phyloP scores from a whole-genome alignment of 2,888 invertebrate genomes.

The Oligia fasciuncula region DNA sequence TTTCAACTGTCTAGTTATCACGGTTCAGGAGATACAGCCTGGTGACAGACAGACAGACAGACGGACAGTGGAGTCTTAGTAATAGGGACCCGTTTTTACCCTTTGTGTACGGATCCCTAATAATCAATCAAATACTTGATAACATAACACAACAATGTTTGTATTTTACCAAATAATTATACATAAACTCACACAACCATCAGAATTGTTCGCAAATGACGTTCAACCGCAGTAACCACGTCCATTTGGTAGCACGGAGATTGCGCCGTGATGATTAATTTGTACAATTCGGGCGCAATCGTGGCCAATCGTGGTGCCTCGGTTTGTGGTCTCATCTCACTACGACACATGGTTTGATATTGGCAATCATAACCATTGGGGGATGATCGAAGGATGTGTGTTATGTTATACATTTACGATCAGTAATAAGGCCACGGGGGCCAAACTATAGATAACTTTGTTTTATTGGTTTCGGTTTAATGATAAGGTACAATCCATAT shows the following conservation, averaged over 20 bases:
- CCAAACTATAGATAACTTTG: too few relatives aligned
- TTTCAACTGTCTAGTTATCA: too few relatives aligned
- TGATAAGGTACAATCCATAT: not conserved
- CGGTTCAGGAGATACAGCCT: too few relatives aligned
- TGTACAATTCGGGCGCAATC: conserved; percentile 12
- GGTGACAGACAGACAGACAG: too few relatives aligned
- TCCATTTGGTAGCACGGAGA: conserved; percentile 43
- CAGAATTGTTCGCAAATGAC: conserved; percentile 36
- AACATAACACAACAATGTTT: not conserved
- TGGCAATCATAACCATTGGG: conserved; percentile 2
- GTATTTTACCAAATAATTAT: not conserved
- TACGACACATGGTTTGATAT: conserved; percentile 11
- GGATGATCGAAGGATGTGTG: not conserved
- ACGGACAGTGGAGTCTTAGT: too few relatives aligned
- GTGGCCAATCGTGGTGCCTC: conserved; percentile 9
- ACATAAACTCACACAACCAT: not conserved
- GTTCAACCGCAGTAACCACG: conserved; percentile 47
- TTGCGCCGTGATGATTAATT: conserved; percentile 53
- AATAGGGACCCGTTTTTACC: too few relatives aligned
- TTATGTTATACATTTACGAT: not conserved
- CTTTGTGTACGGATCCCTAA: too few relatives aligned
- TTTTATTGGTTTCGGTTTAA: not conserved
- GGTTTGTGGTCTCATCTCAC: conserved; percentile 37
- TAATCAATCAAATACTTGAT: too few relatives aligned
- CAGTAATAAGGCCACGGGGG: not conserved